Conservation (phyloP, 2,888 invertebrate genomes). For the Eledone cirrhosa region DNA sequence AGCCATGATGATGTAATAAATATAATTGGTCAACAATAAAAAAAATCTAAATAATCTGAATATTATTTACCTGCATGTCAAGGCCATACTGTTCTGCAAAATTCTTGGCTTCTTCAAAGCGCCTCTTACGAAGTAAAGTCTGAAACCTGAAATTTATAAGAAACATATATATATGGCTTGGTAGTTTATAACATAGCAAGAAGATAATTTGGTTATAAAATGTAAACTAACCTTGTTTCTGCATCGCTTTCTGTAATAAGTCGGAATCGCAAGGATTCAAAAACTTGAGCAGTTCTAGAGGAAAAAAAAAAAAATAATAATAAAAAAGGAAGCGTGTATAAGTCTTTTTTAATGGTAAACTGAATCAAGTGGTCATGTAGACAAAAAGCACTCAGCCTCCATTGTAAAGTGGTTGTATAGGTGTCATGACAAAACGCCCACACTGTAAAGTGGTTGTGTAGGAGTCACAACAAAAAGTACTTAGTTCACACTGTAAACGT, state of each 20-base stretch:
- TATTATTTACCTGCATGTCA: constrained; percentile 53
- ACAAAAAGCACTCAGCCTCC: too few species aligned
- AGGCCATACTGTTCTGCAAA: constrained; percentile 57
- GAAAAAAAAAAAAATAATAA: constrained; percentile 11
- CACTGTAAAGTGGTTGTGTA: too few species aligned
- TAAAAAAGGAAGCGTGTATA: background rate
- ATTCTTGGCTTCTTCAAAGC: constrained; percentile 59
- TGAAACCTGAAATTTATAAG: constrained; percentile 46
- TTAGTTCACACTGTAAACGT: too few species aligned
- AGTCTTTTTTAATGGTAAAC: too few species aligned
- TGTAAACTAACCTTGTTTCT: constrained; percentile 49
- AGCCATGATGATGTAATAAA: too few species aligned
- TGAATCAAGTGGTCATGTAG: too few species aligned
- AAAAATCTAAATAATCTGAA: background rate
- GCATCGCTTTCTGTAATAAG: constrained; percentile 59
- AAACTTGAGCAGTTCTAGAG: background rate
- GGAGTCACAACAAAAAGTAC: too few species aligned
- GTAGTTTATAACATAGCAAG: too few species aligned
- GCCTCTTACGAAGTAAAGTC: constrained; percentile 56
- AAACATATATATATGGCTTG: background rate
- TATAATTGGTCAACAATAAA: too few species aligned
- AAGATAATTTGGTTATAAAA: background rate
- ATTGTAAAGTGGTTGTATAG: too few species aligned
- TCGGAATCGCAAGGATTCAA: constrained; percentile 44
- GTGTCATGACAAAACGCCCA: too few species aligned